Percentiles rank a stretch among this genome's conserved stretches.
Conservation (phyloP, 1,140 invertebrate genomes). For the Pseudobourletiella spinata region DNA sequence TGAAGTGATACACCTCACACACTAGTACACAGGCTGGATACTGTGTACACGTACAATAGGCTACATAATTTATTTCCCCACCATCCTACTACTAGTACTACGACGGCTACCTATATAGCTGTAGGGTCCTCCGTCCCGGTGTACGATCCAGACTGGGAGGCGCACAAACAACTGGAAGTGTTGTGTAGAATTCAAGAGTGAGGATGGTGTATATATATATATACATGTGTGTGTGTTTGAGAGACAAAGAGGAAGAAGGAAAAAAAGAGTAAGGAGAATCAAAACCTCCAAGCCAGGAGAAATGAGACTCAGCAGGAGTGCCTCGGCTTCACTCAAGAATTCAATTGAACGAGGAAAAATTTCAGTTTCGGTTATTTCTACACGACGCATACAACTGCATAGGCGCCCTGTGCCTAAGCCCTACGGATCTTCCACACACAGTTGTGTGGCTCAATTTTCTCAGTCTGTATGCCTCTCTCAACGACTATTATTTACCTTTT, state of each 20-base stretch:
- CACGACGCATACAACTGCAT: not conserved
- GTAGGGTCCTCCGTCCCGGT: no score
- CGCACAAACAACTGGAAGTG: not conserved
- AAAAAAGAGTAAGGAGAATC: not conserved
- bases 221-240: not conserved
- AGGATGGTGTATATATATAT: no score
- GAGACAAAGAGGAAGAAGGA: not conserved
- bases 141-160: not conserved
- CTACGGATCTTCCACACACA: not conserved
- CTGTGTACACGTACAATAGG: no score
- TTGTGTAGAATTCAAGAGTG: no score
- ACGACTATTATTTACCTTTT: slow-evolving; percentile 1
- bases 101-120: no score
- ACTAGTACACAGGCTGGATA: no score
- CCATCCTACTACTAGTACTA: no score
- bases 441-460: slow-evolving; percentile 1
- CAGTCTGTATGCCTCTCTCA: not conserved
- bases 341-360: not conserved
- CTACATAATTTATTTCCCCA: no score
- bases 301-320: slow-evolving; percentile 5
- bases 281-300: not conserved
- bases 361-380: not conserved
- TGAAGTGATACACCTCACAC: no score
- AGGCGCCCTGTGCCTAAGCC: no score
- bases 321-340: not conserved